These are phyloP conservation scores for Sebastes cheni DNA, from an alignment of 2,797 vertebrate genomes.

Conservation along the genomic window DNA sequence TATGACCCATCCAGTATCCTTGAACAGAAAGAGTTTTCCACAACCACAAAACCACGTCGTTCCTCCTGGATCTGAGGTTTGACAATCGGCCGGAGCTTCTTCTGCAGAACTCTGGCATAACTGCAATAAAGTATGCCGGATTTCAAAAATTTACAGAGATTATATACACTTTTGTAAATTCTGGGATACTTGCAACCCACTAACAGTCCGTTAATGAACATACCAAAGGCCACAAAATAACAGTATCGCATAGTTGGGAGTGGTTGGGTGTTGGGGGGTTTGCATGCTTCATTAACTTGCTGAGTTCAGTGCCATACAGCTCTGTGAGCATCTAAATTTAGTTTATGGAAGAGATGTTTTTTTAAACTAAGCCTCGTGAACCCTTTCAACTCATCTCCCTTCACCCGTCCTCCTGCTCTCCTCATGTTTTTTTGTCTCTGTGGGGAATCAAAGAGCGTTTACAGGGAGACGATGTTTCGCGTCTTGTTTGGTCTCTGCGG, in stretches of 20 bases:
- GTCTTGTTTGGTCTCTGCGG: slow-evolving; percentile 36
- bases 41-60: neutral
- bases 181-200: neutral
- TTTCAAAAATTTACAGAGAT: neutral
- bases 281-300: slow-evolving; percentile 27
- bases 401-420: neutral
- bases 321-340: slow-evolving; percentile 32
- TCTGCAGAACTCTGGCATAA: neutral
- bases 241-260: neutral
- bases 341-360: neutral
- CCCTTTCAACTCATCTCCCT: neutral
- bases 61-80: neutral
- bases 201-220: neutral
- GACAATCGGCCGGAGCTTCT: neutral
- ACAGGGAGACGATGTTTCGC: slow-evolving; percentile 20
- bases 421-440: neutral
- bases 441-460: slow-evolving; percentile 28
- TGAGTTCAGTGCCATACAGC: neutral
- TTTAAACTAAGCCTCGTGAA: slow-evolving; percentile 22
- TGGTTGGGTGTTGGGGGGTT: neutral
- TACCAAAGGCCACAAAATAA: neutral
- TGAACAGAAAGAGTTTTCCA: neutral
- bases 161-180: neutral
- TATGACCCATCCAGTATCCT: neutral
- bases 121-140: neutral